A percentile compares a stretch with the other conserved stretches of the same genome.
Evolutionary conservation across 2,113 vertebrate genomes (phyloP).

Genomic region (Silurus meridionalis): DNA sequence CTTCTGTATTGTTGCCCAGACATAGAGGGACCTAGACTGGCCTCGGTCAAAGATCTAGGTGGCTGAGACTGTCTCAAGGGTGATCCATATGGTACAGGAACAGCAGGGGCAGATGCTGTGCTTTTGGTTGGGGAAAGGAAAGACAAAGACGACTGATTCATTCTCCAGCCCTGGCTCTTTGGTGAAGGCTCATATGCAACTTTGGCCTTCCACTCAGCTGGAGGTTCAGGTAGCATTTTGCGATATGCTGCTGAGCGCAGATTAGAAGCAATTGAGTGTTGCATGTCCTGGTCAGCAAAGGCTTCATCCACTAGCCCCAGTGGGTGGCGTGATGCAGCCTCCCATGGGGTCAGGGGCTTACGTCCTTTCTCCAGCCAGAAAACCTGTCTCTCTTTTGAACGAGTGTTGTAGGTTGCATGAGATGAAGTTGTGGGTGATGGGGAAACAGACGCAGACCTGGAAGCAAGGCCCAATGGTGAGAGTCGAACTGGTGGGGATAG

Average conservation of each 20-base stretch:
- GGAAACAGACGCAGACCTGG: constrained; percentile 65
- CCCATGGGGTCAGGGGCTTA: constrained; percentile 86
- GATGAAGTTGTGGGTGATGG: constrained; percentile 67
- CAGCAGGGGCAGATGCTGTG: constrained; percentile 56
- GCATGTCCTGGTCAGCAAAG: constrained; percentile 78
- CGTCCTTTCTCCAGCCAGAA: constrained; percentile 64
- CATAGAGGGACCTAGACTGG: constrained; percentile 63
- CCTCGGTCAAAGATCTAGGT: constrained; percentile 73
- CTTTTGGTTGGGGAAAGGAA: constrained; percentile 63
- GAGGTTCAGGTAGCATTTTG: constrained; percentile 79
- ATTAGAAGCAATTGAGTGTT: constrained; percentile 81
- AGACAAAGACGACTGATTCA: constrained; percentile 54
- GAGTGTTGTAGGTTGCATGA: constrained; percentile 59
- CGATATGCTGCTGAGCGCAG: constrained; percentile 83
- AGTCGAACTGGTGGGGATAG: constrained; percentile 78
- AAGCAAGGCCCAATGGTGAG: constrained; percentile 59
- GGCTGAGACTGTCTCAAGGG: constrained; percentile 72
- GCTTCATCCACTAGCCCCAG: constrained; percentile 89
- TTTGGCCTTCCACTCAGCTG: constrained; percentile 79
- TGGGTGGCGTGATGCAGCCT: constrained; percentile 86
- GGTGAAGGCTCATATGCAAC: constrained; percentile 67
- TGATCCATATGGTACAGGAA: constrained; percentile 64
- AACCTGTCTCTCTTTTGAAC: constrained; percentile 57
- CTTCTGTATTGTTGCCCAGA: constrained; percentile 70
- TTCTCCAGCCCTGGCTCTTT: constrained; percentile 50